phyloP scores from a whole-genome alignment of 2,888 invertebrate genomes.

The Cryptosula pallasiana region DNA sequence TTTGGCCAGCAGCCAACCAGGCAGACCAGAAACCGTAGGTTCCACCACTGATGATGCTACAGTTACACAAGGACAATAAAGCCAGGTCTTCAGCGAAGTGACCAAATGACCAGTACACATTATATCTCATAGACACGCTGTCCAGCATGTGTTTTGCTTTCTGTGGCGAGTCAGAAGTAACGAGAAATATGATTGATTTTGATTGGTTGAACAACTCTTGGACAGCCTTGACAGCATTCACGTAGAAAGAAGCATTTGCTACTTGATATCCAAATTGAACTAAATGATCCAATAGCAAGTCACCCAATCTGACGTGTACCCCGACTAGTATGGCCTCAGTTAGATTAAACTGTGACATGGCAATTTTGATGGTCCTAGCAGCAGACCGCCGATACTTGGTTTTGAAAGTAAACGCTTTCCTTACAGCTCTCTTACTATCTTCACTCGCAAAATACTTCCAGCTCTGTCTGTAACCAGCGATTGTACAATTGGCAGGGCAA shows the following conservation, averaged over 20 bases:
- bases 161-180: background rate
- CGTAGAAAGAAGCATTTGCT: background rate
- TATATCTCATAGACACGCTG: background rate
- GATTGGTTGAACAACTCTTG: background rate
- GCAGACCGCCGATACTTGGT: background rate
- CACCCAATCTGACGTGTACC: background rate
- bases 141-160: background rate
- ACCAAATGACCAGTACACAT: background rate
- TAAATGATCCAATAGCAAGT: background rate
- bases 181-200: background rate
- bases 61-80: background rate
- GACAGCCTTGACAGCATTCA: background rate
- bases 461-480: background rate
- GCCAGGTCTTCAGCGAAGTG: background rate
- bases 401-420: background rate
- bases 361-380: background rate
- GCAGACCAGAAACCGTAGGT: constrained; percentile 14
- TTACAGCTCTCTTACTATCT: background rate
- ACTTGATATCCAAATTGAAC: background rate
- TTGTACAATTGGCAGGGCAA: background rate
- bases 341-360: background rate
- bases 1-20: constrained; percentile 3
- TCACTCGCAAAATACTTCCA: constrained; percentile 13
- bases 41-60: constrained; percentile 11
- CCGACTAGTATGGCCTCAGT: background rate